Evolutionary conservation across 2,113 vertebrate species (phyloP), one percentile per base, ranked within the genome.

Genomic region (Taurulus bubalis): DNA sequence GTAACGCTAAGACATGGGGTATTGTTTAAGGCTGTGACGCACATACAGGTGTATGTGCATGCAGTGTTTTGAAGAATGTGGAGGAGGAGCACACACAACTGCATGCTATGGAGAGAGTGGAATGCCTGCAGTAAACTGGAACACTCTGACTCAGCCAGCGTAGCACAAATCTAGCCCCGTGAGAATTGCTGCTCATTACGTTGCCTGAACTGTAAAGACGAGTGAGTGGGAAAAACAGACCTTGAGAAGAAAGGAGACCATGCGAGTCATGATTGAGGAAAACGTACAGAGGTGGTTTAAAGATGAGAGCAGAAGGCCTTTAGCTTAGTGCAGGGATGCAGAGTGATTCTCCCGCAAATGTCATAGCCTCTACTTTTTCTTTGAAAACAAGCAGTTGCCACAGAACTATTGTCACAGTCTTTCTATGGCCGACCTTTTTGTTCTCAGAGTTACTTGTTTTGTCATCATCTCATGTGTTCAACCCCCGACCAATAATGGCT

Each of bases 81-180:
- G 32, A 79, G 67, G 74, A 75, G 72, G 62, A 38, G 71, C 10
- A 5, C 36, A 42, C 38, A 11, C 24, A 70, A 70, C 74, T 49
- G 69, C 63, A 47, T 75, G 47, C 59, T 45, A 36, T 3, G 11
- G 71, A 78, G 69, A 58, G 65, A 73, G 75, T 70, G 68, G 74
- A 69, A 89, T 55, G 66, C 80, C 66, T 85, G 62, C 78, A 80
- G 47, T 79, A 88, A 91, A 88, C 42, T 85, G 65, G 81, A 89
- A 49, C 77, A 78, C 51, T 81, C 84, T 86, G 84, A 90, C 75
- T 88, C 85, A 85, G 82, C 60, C 89, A 81, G 79, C 22, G 4
- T n/a, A 63, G 70, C 62, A 80, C 78, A 75, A 62, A 82, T 71
- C 2, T 68, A 74, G 62, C 80, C 84, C 82, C 4, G 81, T 67